Percentiles rank a stretch among this genome's conserved stretches.
Evolutionary conservation across 2,113 vertebrate species (phyloP).

Genomic region (Galbula dea): DNA sequence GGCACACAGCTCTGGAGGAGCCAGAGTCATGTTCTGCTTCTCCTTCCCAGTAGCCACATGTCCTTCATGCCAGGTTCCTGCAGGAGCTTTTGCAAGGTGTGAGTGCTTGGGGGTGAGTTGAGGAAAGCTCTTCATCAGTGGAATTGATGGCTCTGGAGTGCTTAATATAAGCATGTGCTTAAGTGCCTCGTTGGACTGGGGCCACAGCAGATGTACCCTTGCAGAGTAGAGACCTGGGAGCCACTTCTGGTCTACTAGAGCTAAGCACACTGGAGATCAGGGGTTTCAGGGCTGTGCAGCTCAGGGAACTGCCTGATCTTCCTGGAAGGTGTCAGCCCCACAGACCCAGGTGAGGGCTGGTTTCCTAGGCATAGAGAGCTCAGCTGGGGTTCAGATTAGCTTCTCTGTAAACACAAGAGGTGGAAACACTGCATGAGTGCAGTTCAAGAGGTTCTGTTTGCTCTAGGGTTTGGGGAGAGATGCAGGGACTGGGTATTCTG

Average conservation of each 20-base stretch:
- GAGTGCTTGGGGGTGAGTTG: neutral
- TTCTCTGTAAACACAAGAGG: neutral
- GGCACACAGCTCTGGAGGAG: neutral
- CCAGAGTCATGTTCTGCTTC: neutral
- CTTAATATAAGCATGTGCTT: slow-evolving; percentile 1
- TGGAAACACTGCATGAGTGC: neutral
- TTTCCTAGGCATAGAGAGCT: no score
- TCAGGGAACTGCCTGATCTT: no score
- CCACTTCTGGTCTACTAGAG: neutral
- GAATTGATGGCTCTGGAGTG: neutral
- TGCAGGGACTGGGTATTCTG: neutral
- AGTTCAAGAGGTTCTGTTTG: neutral
- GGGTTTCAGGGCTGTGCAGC: neutral
- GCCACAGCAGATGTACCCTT: neutral
- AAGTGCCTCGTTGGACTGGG: slow-evolving; percentile 21
- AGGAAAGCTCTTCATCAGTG: slow-evolving; percentile 27
- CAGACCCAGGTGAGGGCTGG: no score
- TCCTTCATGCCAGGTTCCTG: neutral
- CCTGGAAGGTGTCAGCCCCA: no score
- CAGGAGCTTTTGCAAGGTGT: neutral
- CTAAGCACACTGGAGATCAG: neutral
- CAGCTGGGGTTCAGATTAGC: no score
- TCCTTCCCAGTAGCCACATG: neutral
- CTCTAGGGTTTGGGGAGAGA: neutral
- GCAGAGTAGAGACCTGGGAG: neutral